A percentile compares a stretch with the other conserved stretches of the same genome.
Evolutionary conservation across 2,888 invertebrate genomes (phyloP).

Genomic region (Agrotis clavis): DNA sequence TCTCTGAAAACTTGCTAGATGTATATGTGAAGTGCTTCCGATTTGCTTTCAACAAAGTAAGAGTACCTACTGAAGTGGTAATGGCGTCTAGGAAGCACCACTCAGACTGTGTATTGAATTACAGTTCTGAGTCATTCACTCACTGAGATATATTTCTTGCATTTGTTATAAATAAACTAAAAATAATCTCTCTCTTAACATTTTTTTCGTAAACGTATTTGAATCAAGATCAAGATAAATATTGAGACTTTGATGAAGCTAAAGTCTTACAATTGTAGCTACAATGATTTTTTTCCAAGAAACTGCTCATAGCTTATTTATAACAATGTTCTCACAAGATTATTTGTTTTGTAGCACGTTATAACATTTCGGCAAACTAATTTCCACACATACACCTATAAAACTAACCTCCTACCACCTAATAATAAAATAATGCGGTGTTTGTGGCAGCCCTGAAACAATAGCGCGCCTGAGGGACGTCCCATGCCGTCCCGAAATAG

Average conservation of each 20-base stretch:
- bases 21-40: constrained; percentile 21
- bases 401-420: neutral
- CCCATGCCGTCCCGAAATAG: constrained; percentile 43
- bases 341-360: neutral
- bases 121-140: constrained; percentile 34
- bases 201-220: constrained; percentile 6
- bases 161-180: neutral
- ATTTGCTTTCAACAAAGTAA: constrained; percentile 23
- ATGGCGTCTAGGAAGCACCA: constrained; percentile 22
- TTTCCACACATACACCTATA: neutral
- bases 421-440: constrained; percentile 29
- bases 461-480: constrained; percentile 38
- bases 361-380: constrained; percentile 2
- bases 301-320: neutral
- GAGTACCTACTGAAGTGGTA: constrained; percentile 10
- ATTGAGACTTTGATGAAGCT: neutral
- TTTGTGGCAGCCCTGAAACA: constrained; percentile 38
- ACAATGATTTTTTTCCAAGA: neutral
- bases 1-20: constrained; percentile 5
- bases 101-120: constrained; percentile 36
- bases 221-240: no score
- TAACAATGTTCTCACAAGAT: no score
- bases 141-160: neutral
- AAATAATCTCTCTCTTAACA: neutral
- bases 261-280: neutral